Conservation (phyloP, 1,140 invertebrate genomes). For the Asobara japonica region DNA sequence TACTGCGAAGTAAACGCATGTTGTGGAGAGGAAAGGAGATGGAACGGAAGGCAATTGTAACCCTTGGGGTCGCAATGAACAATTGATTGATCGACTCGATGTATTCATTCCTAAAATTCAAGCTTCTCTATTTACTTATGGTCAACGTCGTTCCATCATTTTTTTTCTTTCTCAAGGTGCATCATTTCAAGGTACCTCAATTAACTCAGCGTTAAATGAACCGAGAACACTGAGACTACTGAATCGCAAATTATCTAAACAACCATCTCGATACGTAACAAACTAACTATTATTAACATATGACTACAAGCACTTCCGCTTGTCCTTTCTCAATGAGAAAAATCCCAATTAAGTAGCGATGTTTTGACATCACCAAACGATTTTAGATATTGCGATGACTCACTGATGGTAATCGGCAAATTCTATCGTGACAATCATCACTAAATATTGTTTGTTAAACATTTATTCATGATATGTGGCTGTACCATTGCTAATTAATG, state of each 20-base stretch:
- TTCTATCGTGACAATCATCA: slow-evolving; percentile 9
- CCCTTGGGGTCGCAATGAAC: too few species aligned
- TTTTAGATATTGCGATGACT: slow-evolving; percentile 11
- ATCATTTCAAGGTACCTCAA: background rate
- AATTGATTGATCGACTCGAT: too few species aligned
- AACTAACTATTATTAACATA: background rate
- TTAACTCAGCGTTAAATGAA: background rate
- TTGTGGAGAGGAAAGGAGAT: too few species aligned
- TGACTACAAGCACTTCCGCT: background rate
- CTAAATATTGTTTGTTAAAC: slow-evolving; percentile 14
- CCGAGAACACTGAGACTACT: background rate
- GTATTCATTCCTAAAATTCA: too few species aligned
- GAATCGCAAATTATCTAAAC: background rate
- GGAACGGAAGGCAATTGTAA: too few species aligned
- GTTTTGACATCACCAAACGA: background rate
- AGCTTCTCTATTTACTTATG: too few species aligned
- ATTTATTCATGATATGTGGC: slow-evolving; percentile 4
- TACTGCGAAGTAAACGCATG: too few species aligned
- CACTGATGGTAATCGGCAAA: background rate
- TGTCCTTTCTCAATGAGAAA: background rate
- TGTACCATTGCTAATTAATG: slow-evolving; percentile 12
- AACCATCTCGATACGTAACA: slow-evolving; percentile 1
- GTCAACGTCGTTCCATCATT: too few species aligned
- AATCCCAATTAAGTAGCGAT: background rate
- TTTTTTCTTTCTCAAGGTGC: too few species aligned